Base-by-base conservation (phyloP, 2,888 invertebrate genomes). In the Lasioglossum malachurum region DNA sequence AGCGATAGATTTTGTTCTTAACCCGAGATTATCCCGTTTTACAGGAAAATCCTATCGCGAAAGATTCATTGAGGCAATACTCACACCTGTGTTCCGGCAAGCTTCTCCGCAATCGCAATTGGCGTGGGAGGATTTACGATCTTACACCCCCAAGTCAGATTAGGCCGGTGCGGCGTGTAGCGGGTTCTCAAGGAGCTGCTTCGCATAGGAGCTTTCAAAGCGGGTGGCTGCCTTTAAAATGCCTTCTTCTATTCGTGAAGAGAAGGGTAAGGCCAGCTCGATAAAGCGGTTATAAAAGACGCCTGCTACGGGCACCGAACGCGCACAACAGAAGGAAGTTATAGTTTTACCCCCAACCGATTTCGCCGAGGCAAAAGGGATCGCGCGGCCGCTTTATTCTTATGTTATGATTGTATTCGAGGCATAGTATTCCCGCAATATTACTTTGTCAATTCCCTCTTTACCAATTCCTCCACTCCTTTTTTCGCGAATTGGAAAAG, bases 111-210 rank as follows among this genome's bases (percentile, higher is more conserved):
- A 86, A 90, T 90, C 87, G 83, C 84, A 89, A 89, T 88, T 87
- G 91, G 89, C 91, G 89, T 85, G 67, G 86, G 88, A 89, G 90
- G 91, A 91, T 91, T 91, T 91, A 91, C 91, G 90, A 91, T 86
- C 90, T 88, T 78, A 83, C 90, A 82, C 85, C 87, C 86, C 86
- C 81, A 81, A 87, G 88, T 88, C 88, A 87, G 91, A 91, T 91
- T 90, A 91, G 91, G 87, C 87, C 79, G 85, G 46, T 74, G 84
- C 77, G 89, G 85, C 60, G 87, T 78, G 44, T 78, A 75, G 80
- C 83, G 86, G 82, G 80, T 82, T 84, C 84, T 82, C 84, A 67
- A 75, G 77, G 69, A 82, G 81, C 83, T 69, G 82, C 80, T 75
- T 78, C 81, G 82, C 84, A 57, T 76, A 87, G 83, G 64, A 84